Percentiles rank a stretch among this genome's conserved stretches.
These are phyloP conservation scores for Characodon lateralis DNA, from an alignment of 2,797 vertebrate species.

Conservation along the genomic window DNA sequence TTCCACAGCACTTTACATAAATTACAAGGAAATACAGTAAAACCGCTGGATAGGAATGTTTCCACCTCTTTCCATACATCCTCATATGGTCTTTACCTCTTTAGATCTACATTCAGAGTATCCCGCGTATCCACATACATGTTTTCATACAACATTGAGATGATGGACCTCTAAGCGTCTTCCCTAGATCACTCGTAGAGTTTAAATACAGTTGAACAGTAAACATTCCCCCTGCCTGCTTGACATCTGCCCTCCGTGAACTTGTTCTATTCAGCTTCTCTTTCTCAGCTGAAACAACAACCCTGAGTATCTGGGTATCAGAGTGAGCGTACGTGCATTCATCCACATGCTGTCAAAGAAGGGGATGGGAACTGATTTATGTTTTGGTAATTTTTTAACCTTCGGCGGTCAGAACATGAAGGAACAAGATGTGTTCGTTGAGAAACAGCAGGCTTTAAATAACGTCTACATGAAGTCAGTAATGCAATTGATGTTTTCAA, in stretches of 20 bases:
- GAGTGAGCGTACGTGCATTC: constrained; percentile 32
- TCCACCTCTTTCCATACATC: not conserved
- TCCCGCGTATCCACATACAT: not conserved
- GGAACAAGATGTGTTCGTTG: constrained; percentile 8
- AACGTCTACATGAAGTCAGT: constrained; percentile 9
- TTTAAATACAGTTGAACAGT: constrained; percentile 47
- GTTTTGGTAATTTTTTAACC: constrained; percentile 41
- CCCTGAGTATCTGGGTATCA: constrained; percentile 16
- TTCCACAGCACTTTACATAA: not conserved
- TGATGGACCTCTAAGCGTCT: not conserved
- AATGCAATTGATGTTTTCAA: constrained; percentile 7
- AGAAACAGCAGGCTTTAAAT: constrained; percentile 1
- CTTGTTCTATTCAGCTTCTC: constrained; percentile 25
- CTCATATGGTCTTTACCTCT: not conserved
- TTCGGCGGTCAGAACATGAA: constrained; percentile 9
- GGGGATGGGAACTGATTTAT: constrained; percentile 31
- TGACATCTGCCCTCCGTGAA: constrained; percentile 54
- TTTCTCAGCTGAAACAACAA: constrained; percentile 72
- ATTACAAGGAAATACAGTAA: constrained; percentile 17
- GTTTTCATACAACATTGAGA: not conserved
- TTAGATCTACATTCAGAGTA: too few relatives aligned
- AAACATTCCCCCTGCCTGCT: constrained; percentile 51
- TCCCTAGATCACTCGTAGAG: constrained; percentile 2
- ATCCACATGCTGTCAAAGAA: constrained; percentile 28
- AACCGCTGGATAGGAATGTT: constrained; percentile 29